Base-by-base conservation (phyloP, 2,113 vertebrate genomes). In the Hylia prasina region DNA sequence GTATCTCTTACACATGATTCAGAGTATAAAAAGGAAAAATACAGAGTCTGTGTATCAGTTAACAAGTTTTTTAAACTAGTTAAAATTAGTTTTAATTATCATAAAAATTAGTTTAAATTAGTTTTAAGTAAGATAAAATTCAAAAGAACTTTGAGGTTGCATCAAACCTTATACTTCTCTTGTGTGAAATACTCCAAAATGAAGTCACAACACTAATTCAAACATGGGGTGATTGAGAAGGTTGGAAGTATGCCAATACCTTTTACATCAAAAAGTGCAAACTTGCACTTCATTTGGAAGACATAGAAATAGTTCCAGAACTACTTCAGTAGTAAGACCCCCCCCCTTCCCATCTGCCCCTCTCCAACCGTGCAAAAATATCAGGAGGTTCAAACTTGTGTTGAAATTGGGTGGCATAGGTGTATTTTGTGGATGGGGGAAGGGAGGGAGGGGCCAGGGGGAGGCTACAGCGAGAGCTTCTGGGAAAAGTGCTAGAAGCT, bases 341-440 rank as follows among this genome's bases (percentile, higher is more conserved):
- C 10, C 31, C 10, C 30, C 10, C 13, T 70, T 3, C 13, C 8
- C 37, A 21, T 18, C 4, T 0, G 0, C 1, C 2, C 7, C 4
- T 1, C 3, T 23, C 2, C 15, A 11, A 3, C 15, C 10, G 3
- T 2, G 0, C 15, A 39, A 61, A 44, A 60, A n/a, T 65, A 75
- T 27, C 9, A 66, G 12, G 16, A 57, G 2, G 4, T 79, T 73
- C 45, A 39, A 39, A n/a, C 9, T 51, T 82, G 19, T 21, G 16
- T 39, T 66, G 39, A 65, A 7, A 58, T n/a, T 51, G 44, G 6
- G 19, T n/a, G 11, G 5, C 11, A 16, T 30, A 42, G 27, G 6
- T 10, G 37, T 44, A 13, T 72, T 72, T 57, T 5, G 8, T 35
- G 9, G 16, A 23, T 15, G 10, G 7, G 4, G 8, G 18, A 40